phyloP scores from a whole-genome alignment of 2,113 vertebrate species.

The Ploceus nigricollis region DNA sequence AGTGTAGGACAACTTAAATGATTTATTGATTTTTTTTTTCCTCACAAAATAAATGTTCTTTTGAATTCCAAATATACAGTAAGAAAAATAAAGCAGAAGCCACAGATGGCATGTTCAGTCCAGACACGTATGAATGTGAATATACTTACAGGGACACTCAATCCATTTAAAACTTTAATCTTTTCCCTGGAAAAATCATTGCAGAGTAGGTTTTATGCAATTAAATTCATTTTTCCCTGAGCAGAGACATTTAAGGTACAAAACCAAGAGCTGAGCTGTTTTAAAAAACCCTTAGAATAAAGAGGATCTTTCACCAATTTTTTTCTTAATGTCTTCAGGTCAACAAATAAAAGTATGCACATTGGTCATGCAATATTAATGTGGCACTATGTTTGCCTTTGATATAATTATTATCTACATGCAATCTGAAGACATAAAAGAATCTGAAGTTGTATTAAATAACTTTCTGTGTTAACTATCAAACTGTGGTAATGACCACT shows the following conservation, averaged over 20 bases:
- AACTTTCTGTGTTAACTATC: neutral
- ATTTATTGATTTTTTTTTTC: constrained; percentile 67
- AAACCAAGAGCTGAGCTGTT: neutral
- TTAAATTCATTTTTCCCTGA: neutral
- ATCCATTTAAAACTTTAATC: constrained; percentile 26
- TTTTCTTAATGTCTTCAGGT: neutral
- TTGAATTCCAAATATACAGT: constrained; percentile 55
- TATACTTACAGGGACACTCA: neutral
- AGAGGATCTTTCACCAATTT: neutral
- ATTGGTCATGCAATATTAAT: neutral
- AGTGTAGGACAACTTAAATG: constrained; percentile 60
- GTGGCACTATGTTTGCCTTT: neutral
- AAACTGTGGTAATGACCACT: neutral
- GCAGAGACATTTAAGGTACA: neutral
- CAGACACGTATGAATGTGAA: neutral
- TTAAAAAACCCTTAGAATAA: neutral
- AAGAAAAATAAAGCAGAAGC: constrained; percentile 45
- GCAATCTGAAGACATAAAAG: neutral
- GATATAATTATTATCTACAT: neutral
- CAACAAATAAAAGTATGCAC: neutral
- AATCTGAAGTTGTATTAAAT: neutral
- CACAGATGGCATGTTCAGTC: constrained; percentile 14
- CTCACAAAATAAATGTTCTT: constrained; percentile 55
- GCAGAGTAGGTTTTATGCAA: neutral
- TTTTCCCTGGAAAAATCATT: neutral